Evolutionary conservation across 2,797 vertebrate genomes (phyloP).

Genomic region (Microchirus variegatus): DNA sequence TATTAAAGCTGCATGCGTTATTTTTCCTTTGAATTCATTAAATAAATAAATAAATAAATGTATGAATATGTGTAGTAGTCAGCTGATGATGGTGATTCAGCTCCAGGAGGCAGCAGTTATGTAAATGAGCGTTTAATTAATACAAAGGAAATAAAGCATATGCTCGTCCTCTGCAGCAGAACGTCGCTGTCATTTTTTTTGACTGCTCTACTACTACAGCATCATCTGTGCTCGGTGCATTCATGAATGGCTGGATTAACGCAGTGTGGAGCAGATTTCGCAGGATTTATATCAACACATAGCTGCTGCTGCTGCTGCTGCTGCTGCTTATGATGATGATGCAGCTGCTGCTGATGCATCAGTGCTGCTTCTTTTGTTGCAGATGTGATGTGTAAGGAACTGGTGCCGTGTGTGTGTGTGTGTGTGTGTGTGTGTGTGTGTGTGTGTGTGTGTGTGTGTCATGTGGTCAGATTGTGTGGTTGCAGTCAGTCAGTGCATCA

Average conservation of each 20-base stretch:
- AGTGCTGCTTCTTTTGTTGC: conserved; percentile 46
- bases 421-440: conserved; percentile 66
- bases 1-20: too few species aligned
- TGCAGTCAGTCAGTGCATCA: conserved; percentile 32
- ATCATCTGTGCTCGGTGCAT: conserved; percentile 43
- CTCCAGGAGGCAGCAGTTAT: conserved; percentile 37
- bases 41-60: neutral
- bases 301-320: too few species aligned
- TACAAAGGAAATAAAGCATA: conserved; percentile 27
- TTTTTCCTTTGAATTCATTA: too few species aligned
- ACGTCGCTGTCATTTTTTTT: conserved; percentile 21
- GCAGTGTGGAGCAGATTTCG: conserved; percentile 17
- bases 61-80: conserved; percentile 24
- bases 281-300: neutral
- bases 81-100: conserved; percentile 41
- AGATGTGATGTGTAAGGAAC: conserved; percentile 44
- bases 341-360: conserved; percentile 28
- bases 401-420: too few species aligned
- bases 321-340: neutral
- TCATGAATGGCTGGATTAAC: conserved; percentile 52
- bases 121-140: conserved; percentile 51
- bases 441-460: conserved; percentile 65
- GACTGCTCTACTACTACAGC: conserved; percentile 40
- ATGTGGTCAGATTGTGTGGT: conserved; percentile 63
- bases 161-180: conserved; percentile 40